phyloP scores from a whole-genome alignment of 2,888 invertebrate genomes.

The Hirtodrosophila trivittata region DNA sequence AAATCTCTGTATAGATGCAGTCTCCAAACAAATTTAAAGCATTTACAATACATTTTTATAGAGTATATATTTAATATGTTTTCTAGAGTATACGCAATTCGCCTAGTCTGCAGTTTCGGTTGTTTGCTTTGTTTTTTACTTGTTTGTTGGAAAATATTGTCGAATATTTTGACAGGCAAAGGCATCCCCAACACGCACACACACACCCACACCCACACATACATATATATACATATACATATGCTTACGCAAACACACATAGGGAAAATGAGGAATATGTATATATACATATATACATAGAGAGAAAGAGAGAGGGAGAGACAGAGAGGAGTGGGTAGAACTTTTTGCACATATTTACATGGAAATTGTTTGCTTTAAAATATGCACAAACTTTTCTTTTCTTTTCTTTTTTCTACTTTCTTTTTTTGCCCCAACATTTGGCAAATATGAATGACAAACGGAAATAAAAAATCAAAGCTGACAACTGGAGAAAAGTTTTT shows the following conservation, averaged over 20 bases:
- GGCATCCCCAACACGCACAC: conserved; percentile 52
- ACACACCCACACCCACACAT: conserved; percentile 18
- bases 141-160: conserved; percentile 74
- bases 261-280: conserved; percentile 15
- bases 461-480: conserved; percentile 47
- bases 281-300: conserved; percentile 26
- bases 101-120: not conserved
- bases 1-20: too few species aligned
- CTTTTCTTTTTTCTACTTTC: conserved; percentile 6
- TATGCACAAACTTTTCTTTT: conserved; percentile 68
- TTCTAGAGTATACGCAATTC: conserved; percentile 30
- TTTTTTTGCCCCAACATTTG: conserved; percentile 13
- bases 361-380: conserved; percentile 76
- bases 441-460: conserved; percentile 36
- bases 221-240: conserved; percentile 27
- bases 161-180: conserved; percentile 71
- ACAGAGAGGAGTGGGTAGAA: conserved; percentile 12
- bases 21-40: too few species aligned
- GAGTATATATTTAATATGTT: too few species aligned
- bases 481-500: conserved; percentile 36
- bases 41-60: too few species aligned
- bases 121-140: conserved; percentile 56
- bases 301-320: conserved; percentile 1
- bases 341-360: conserved; percentile 68
- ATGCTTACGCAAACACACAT: conserved; percentile 37